phyloP scores from a whole-genome alignment of 2,888 invertebrate species.

The Venustoraphidia nigricollis region DNA sequence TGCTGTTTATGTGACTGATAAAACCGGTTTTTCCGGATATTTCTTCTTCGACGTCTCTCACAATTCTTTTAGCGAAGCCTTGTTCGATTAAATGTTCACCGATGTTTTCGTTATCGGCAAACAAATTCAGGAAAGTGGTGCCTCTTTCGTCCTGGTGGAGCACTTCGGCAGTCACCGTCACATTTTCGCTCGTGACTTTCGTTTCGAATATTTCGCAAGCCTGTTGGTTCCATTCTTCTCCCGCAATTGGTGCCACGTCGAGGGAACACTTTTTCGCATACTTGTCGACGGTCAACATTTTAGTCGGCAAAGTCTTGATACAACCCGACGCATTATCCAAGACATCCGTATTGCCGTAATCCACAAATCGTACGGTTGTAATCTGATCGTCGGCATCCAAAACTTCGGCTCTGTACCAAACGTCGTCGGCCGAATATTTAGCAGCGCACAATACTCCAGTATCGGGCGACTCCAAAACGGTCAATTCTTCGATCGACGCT shows the following conservation, averaged over 20 bases:
- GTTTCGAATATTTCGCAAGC: constrained; percentile 37
- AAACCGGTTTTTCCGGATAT: constrained; percentile 41
- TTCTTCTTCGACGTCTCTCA: constrained; percentile 28
- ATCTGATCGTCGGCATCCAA: constrained; percentile 64
- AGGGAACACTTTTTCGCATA: constrained; percentile 49
- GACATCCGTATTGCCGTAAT: constrained; percentile 66
- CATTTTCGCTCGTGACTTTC: constrained; percentile 1
- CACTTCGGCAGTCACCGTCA: constrained; percentile 17
- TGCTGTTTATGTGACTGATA: constrained; percentile 49
- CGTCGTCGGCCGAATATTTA: constrained; percentile 65
- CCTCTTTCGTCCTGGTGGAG: constrained; percentile 38
- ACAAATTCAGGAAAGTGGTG: constrained; percentile 49
- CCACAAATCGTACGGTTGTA: constrained; percentile 60
- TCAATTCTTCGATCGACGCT: constrained; percentile 32
- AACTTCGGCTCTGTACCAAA: constrained; percentile 87
- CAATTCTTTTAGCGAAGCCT: constrained; percentile 34
- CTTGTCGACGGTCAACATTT: constrained; percentile 36
- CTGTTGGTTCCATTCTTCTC: constrained; percentile 48
- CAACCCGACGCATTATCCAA: constrained; percentile 43
- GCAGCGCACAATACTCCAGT: constrained; percentile 55
- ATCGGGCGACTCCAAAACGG: constrained; percentile 38
- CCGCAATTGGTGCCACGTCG: constrained; percentile 45
- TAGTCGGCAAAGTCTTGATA: constrained; percentile 44
- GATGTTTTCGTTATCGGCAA: constrained; percentile 40
- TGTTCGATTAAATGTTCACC: constrained; percentile 42